Base-by-base conservation (phyloP, 2,113 vertebrate genomes). In the Lepisosteus oculatus region DNA sequence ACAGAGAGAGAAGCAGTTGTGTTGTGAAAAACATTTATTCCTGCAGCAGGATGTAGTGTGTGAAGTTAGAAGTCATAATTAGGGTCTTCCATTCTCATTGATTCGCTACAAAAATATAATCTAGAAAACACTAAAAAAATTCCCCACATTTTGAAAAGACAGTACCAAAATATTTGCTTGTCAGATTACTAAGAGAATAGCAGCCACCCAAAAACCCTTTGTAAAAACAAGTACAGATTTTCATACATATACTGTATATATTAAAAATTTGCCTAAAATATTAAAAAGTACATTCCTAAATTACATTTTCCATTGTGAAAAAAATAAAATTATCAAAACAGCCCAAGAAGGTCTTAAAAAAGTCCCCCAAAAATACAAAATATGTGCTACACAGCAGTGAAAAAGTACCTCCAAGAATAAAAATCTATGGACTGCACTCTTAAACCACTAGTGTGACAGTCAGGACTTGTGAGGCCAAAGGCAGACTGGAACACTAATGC, bases 351-450 rank as follows among this genome's bases (percentile, higher is more conserved):
- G 72, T 63, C 62, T 82, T 80, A 80, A 76, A 78, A 67, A 80
- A 73, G 79, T 70, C 65, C 76, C 73, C 78, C 79, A 57, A 82
- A 79, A 81, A 57, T 76, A 84, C 79, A 85, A 82, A 82, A 85
- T 75, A 70, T 81, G 75, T 77, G 79, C 73, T 86, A 78, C 78
- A 83, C 79, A 78, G 82, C 81, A 87, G 84, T 82, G 70, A 87
- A 87, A 83, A 89, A 91, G 92, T 94, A 96, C 95, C 91, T 90
- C 84, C 84, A 77, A 87, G 87, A 86, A 87, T 90, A 90, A 90
- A 90, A 80, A 90, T 88, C 77, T 87, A 84, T 87, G 84, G 80
- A 78, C 84, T 68, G 71, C 65, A 77, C 69, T 77, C 61, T 69
- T 72, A 70, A 72, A 67, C 64, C 55, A 68, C 61, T 45, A 45